Conservation (phyloP, 1,140 invertebrate genomes). For the Philaenus spumarius region DNA sequence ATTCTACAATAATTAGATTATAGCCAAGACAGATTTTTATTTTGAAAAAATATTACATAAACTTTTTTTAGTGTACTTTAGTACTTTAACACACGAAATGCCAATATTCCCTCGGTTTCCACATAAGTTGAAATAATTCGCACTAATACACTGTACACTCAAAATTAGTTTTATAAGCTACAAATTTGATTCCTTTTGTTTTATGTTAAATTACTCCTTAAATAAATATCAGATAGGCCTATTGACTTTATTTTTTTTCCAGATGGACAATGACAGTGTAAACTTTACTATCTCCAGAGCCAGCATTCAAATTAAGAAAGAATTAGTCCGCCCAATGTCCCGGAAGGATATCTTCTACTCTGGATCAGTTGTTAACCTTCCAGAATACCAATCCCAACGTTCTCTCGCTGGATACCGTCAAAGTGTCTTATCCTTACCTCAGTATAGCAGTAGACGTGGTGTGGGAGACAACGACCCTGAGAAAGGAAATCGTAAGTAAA, state of each 20-base stretch:
- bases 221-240: too few relatives aligned
- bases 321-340: constrained; percentile 84
- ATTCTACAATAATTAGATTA: too few relatives aligned
- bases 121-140: too few relatives aligned
- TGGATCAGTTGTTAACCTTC: constrained; percentile 84
- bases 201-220: too few relatives aligned
- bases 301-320: constrained; percentile 43
- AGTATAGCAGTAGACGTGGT: constrained; percentile 42
- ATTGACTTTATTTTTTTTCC: constrained; percentile 9
- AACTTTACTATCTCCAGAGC: constrained; percentile 48
- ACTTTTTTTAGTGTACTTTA: too few relatives aligned
- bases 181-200: too few relatives aligned
- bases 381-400: constrained; percentile 88
- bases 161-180: too few relatives aligned
- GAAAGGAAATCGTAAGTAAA: constrained; percentile 57
- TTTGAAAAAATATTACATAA: too few relatives aligned
- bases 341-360: constrained; percentile 98
- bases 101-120: too few relatives aligned
- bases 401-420: constrained; percentile 81
- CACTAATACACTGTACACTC: too few relatives aligned
- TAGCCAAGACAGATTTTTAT: too few relatives aligned
- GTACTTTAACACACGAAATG: too few relatives aligned
- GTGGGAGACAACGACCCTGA: constrained; percentile 49
- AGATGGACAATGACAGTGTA: constrained; percentile 27
- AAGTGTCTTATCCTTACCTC: constrained; percentile 70